Conservation (phyloP, 1,140 invertebrate species). For the Ostrea denselamellosa region DNA sequence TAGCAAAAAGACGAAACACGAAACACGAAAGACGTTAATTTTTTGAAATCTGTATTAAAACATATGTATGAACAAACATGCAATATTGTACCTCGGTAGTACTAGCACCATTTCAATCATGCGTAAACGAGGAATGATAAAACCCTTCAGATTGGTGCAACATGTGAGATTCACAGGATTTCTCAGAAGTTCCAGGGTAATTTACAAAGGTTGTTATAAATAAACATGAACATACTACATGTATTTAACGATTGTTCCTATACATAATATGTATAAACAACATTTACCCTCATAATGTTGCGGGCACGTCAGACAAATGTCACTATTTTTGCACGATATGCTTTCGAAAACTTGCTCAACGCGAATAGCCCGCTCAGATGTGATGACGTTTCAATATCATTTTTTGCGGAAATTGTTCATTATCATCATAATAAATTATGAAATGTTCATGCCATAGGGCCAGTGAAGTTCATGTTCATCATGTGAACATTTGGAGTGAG, state of each 20-base stretch:
- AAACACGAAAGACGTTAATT: background rate
- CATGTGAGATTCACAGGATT: conserved; percentile 7
- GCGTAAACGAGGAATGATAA: background rate
- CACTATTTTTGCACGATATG: background rate
- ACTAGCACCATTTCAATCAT: conserved; percentile 35
- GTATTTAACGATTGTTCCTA: conserved; percentile 25
- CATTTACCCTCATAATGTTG: conserved; percentile 29
- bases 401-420: background rate
- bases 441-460: conserved; percentile 70
- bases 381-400: conserved; percentile 5
- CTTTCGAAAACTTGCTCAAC: conserved; percentile 24
- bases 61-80: conserved; percentile 21
- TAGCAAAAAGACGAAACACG: background rate
- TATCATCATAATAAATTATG: background rate
- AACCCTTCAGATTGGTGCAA: conserved; percentile 4
- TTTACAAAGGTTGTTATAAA: conserved; percentile 37
- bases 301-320: conserved; percentile 10
- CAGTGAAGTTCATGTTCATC: conserved; percentile 75
- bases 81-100: conserved; percentile 22
- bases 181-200: background rate
- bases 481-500: conserved; percentile 72
- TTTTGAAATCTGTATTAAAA: conserved; percentile 7
- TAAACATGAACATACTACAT: conserved; percentile 28
- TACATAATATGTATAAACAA: conserved; percentile 13
- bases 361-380: conserved; percentile 8